Evolutionary conservation across 2,797 vertebrate genomes (phyloP).

Genomic region (Cichlasoma orientale): DNA sequence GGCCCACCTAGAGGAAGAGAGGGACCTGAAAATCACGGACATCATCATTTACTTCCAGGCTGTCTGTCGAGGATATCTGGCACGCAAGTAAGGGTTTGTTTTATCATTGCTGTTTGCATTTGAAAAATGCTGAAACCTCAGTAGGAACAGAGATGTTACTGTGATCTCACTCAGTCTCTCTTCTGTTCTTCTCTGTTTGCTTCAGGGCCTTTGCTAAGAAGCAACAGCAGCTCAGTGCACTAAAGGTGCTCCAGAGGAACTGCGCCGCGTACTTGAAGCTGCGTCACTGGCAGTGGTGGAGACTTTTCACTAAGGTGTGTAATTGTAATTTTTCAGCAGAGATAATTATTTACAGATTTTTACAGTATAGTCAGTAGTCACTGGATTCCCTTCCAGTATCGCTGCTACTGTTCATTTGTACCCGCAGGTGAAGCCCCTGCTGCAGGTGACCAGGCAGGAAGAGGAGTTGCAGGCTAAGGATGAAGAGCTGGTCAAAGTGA

Average conservation of each 20-base stretch:
- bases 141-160: not conserved
- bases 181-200: not conserved
- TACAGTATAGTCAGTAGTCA: not conserved
- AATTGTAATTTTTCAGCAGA: not conserved
- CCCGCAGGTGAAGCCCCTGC: constrained; percentile 93
- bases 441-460: constrained; percentile 97
- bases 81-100: constrained; percentile 88
- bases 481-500: constrained; percentile 96
- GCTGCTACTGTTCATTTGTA: not conserved
- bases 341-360: not conserved
- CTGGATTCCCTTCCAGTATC: not conserved
- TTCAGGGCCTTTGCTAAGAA: constrained; percentile 95
- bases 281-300: constrained; percentile 99
- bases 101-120: not conserved
- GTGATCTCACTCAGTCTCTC: not conserved
- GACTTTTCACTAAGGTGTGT: constrained; percentile 96
- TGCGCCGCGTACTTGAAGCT: constrained; percentile 96
- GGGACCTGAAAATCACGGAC: constrained; percentile 98
- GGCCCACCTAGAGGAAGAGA: constrained; percentile 96
- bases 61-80: constrained; percentile 94
- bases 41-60: constrained; percentile 99
- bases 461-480: constrained; percentile 98
- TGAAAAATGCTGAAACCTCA: no score
- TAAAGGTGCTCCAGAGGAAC: constrained; percentile 97
- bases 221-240: constrained; percentile 95